Percentiles rank a stretch among this genome's conserved stretches.
Evolutionary conservation across 2,888 invertebrate genomes (phyloP).

Genomic region (Sipha maydis): DNA sequence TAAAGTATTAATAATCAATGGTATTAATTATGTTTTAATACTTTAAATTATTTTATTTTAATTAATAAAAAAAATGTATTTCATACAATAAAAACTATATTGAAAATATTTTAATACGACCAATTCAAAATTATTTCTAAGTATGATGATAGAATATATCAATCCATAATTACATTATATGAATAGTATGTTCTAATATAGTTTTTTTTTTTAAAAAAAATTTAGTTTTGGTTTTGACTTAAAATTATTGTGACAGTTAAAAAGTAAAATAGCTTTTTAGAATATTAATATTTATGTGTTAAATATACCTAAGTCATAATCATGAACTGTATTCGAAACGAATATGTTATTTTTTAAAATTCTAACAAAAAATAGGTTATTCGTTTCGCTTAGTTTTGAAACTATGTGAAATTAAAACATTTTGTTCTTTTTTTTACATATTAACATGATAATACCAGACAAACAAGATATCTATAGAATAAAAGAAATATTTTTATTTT

Average conservation of each 20-base stretch:
- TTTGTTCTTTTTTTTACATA: conserved; percentile 14
- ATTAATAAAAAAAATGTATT: no score
- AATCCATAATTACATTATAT: no score
- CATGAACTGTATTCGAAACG: not conserved
- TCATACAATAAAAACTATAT: no score
- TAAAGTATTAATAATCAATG: no score
- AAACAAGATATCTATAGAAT: conserved; percentile 10
- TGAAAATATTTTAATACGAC: no score
- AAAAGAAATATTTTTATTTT: not conserved
- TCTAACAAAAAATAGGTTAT: not conserved
- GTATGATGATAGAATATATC: no score
- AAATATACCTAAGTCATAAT: not conserved
- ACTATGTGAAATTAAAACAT: conserved; percentile 30
- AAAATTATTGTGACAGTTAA: not conserved
- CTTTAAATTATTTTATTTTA: no score
- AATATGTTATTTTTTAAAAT: not conserved
- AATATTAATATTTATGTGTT: conserved; percentile 8
- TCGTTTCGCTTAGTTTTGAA: conserved; percentile 38
- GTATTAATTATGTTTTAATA: no score
- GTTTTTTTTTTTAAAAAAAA: not conserved
- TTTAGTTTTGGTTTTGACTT: not conserved
- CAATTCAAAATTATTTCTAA: no score
- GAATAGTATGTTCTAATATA: not conserved
- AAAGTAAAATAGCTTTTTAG: not conserved
- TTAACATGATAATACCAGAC: conserved; percentile 41